Evolutionary conservation across 1,140 invertebrate genomes (phyloP), one percentile per base, ranked within the genome.

Genomic region (Apis laboriosa): DNA sequence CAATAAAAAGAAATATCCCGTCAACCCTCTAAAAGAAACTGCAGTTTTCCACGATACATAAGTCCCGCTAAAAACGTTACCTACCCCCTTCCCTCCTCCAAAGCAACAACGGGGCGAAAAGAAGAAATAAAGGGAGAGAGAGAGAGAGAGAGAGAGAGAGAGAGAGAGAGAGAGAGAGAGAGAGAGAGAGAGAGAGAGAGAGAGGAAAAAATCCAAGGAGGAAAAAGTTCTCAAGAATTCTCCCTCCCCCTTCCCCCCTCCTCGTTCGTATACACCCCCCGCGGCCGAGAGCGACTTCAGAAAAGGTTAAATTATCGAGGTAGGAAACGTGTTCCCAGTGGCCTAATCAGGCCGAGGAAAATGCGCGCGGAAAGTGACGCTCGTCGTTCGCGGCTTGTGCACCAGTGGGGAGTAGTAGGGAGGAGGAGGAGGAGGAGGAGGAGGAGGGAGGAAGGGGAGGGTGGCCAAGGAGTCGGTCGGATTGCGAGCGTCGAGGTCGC

Each of bases 401-500:
- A 4, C 34, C 28, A 34, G 2, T 0, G 2, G 24, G 5, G 5
- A 61, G 56, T 81, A 84, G 84, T 84, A 84, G 82, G 11, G 66
- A 21, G 2, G 9, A 3, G 24, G 82, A 17, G 21, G 13, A 3
- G 68, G 80, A 77, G 80, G 86, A 76, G 83, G 64, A 71, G 12
- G 4, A 34, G 55, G 24, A 7, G 28, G 61, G 8, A 4, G 75
- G 56, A 17, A 60, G 28, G 28, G 15, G 75, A 34, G 58, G 78
- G 64, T 56, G 72, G 83, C 49, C 28, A 71, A 80, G 83, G 84
- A 88, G 58, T 84, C 72, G 83, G 58, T 84, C 68, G 88, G 80
- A 87, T 85, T 90, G 90, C 87, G 85, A 85, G 90, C 90, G 89
- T 87, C 89, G 92, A 93, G 93, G 93, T 94, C 93, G 88, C 88